Evolutionary conservation across 1,140 invertebrate genomes (phyloP).

Genomic region (Luehdorfia chinensis): DNA sequence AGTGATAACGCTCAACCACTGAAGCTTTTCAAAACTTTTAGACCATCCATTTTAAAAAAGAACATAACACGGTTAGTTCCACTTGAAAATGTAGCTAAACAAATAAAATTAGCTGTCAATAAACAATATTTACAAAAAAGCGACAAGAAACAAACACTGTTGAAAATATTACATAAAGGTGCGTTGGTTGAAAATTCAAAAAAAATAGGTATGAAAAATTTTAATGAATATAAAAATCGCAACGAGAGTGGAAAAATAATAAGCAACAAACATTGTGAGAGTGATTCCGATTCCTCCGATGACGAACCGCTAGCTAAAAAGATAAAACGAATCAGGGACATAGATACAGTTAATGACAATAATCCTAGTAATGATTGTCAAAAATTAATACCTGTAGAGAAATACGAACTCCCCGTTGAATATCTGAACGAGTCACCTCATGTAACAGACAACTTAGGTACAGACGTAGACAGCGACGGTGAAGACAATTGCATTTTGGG

Average conservation of each 20-base stretch:
- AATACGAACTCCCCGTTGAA: background rate
- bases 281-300: conserved; percentile 42
- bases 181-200: too few relatives aligned
- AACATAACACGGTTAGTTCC: too few relatives aligned
- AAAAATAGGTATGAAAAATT: too few relatives aligned
- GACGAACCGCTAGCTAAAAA: conserved; percentile 58
- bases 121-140: too few relatives aligned
- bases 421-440: background rate
- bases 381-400: background rate
- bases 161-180: too few relatives aligned
- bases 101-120: too few relatives aligned
- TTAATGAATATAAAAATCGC: too few relatives aligned
- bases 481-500: background rate
- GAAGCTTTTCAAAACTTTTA: too few relatives aligned
- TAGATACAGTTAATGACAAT: background rate
- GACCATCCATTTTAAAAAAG: too few relatives aligned
- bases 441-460: background rate
- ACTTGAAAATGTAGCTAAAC: too few relatives aligned
- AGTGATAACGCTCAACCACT: background rate
- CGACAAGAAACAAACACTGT: too few relatives aligned
- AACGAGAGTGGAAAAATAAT: too few relatives aligned
- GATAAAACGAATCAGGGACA: conserved; percentile 29
- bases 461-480: background rate
- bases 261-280: background rate
- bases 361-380: background rate